Conservation (phyloP, 2,888 invertebrate species). For the Sphecodes monilicornis region DNA sequence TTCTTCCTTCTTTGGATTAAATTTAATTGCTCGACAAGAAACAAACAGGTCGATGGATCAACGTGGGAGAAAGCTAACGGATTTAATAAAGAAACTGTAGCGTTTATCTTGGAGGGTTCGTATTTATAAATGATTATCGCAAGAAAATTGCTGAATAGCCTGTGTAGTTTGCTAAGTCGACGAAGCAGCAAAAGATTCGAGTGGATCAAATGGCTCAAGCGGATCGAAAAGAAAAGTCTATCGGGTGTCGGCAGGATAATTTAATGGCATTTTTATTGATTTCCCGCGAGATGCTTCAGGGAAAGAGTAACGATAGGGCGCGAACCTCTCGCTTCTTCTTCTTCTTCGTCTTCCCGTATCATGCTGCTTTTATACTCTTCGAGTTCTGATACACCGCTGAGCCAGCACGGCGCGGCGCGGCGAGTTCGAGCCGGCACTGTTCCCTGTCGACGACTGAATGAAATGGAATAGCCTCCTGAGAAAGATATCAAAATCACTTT, state of each 20-base stretch:
- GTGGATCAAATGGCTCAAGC: background rate
- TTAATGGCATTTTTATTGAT: conserved; percentile 46
- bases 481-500: conserved; percentile 2
- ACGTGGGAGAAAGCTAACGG: background rate
- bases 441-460: conserved; percentile 5
- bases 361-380: background rate
- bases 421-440: background rate
- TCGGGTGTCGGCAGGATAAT: conserved; percentile 29
- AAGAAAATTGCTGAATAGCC: background rate
- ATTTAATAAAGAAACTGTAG: background rate
- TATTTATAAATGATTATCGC: background rate
- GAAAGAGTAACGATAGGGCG: conserved; percentile 24
- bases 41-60: background rate
- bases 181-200: background rate
- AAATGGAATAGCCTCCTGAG: background rate
- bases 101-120: background rate
- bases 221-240: conserved; percentile 16
- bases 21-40: conserved; percentile 43
- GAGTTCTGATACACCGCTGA: conserved; percentile 16
- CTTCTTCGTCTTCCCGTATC: conserved; percentile 11
- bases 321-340: conserved; percentile 8
- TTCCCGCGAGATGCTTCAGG: conserved; percentile 27
- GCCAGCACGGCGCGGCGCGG: background rate
- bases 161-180: background rate
- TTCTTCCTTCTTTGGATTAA: conserved; percentile 34